Base-by-base conservation (phyloP, 2,888 invertebrate species). In the Cactoblastis cactorum region DNA sequence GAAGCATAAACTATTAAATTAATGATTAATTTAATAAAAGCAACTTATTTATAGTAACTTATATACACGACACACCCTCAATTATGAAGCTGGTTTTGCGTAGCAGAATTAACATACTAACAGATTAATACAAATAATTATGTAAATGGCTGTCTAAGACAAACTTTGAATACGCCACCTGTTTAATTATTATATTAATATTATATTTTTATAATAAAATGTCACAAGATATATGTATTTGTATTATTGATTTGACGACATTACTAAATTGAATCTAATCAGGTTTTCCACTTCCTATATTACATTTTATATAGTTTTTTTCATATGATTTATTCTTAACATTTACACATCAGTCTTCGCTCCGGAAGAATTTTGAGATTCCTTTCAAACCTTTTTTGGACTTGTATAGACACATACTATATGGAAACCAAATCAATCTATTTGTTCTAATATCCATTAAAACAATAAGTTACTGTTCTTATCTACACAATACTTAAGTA, bases 171-270 rank as follows among this genome's bases (percentile, higher is more conserved):
- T 54, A 58, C 59, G 62, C 62, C 71, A 74, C 66, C 71, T 71
- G 74, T 67, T 69, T 66, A 63, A 67, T 65, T 64, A 56, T 59
- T 54, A 47, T 52, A 55, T 55, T 54, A 59, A 67, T 65, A 61
- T 58, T 64, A 52, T 50, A 56, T 51, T 62, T 69, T 62, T 57
- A 62, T 57, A 59, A 54, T 61, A 50, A 66, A 65, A 65, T n/a
- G n/a, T 63, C 65, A 61, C 47, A 62, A 24, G 37, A 66, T 64
- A 77, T 71, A 73, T 59, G 71, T 70, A 51, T 59, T 69, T 74
- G 51, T 65, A 64, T 69, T 65, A 71, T 67, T 71, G 54, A 69
- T 71, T 71, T 69, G 68, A 58, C 66, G 60, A n/a, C 3, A 32
- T 48, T 19, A 9, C 28, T 8, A 28, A 28, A 3, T 28, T 28